Conservation (phyloP, 1,140 invertebrate species). For the Grapholita molesta region DNA sequence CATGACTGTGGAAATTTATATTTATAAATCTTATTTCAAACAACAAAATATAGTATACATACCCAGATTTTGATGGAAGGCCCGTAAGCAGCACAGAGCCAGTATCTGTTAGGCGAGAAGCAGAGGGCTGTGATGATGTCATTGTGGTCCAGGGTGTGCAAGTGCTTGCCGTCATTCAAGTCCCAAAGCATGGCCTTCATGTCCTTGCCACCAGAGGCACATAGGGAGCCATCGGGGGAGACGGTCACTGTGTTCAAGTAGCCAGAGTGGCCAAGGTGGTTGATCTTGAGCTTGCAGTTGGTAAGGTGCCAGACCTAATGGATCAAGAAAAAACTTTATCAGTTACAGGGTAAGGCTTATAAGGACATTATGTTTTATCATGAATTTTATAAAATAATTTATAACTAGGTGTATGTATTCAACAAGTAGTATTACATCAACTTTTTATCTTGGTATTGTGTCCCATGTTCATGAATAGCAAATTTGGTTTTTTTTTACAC, state of each 20-base stretch:
- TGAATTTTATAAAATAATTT: not conserved
- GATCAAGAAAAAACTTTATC: conserved; percentile 3
- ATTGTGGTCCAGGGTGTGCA: conserved; percentile 99
- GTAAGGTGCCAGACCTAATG: conserved; percentile 98
- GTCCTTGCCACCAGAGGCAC: conserved; percentile 99
- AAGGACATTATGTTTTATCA: not conserved
- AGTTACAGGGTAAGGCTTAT: not conserved
- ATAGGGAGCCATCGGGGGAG: conserved; percentile 99
- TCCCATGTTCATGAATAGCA: no score
- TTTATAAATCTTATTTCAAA: no score
- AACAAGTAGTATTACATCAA: no score
- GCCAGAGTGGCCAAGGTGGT: conserved; percentile 97
- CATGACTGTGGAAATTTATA: no score
- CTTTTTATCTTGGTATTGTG: no score
- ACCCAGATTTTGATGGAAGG: conserved; percentile 99
- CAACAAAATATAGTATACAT: conserved; percentile 31
- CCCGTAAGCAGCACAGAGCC: conserved; percentile 99
- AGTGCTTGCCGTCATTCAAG: conserved; percentile 99
- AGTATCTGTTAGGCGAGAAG: conserved; percentile 99
- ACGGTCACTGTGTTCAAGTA: conserved; percentile 99
- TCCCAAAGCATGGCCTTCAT: conserved; percentile 99
- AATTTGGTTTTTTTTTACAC: no score
- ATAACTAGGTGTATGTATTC: no score
- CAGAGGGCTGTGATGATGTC: conserved; percentile 98
- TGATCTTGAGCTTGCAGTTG: conserved; percentile 99